A percentile compares a stretch with the other conserved stretches of the same genome.
Evolutionary conservation across 2,113 vertebrate genomes (phyloP).

Genomic region (Lanius collurio): DNA sequence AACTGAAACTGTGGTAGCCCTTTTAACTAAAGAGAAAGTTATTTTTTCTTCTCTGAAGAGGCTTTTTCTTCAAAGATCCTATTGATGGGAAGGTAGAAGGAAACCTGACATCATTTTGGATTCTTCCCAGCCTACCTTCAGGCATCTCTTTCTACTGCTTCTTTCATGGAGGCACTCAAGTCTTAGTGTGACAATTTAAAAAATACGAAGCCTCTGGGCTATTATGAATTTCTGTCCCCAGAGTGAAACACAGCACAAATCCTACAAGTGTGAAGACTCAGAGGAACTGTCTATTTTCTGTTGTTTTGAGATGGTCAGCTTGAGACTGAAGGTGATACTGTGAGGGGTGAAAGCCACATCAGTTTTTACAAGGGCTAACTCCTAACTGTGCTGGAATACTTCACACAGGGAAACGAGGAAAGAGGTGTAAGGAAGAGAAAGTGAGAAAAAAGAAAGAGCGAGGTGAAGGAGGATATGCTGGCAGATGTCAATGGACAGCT

Average conservation of each 20-base stretch:
- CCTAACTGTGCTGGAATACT: neutral
- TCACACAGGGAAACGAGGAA: neutral
- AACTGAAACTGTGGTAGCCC: conserved; percentile 6
- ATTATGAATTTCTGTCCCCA: conserved; percentile 40
- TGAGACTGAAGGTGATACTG: neutral
- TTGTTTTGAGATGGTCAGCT: neutral
- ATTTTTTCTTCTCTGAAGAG: conserved; percentile 39
- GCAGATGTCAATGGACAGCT: conserved; percentile 63
- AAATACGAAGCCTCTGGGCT: conserved; percentile 52
- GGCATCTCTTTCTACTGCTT: conserved; percentile 50
- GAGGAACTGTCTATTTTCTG: conserved; percentile 10
- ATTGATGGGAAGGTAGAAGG: conserved; percentile 63
- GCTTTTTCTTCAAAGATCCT: conserved; percentile 38
- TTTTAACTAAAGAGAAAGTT: conserved; percentile 54
- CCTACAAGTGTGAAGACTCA: neutral
- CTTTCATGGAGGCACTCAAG: conserved; percentile 47
- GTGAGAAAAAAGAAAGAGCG: neutral
- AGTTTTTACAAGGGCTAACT: neutral
- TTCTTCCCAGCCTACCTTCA: conserved; percentile 59
- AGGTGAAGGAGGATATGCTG: conserved; percentile 29
- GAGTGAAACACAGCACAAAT: conserved; percentile 12
- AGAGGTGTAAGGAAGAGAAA: neutral
- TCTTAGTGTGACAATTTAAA: conserved; percentile 53
- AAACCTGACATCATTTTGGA: conserved; percentile 63
- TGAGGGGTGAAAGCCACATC: neutral